phyloP scores from a whole-genome alignment of 2,113 vertebrate species.

The Spilogale gracilis region DNA sequence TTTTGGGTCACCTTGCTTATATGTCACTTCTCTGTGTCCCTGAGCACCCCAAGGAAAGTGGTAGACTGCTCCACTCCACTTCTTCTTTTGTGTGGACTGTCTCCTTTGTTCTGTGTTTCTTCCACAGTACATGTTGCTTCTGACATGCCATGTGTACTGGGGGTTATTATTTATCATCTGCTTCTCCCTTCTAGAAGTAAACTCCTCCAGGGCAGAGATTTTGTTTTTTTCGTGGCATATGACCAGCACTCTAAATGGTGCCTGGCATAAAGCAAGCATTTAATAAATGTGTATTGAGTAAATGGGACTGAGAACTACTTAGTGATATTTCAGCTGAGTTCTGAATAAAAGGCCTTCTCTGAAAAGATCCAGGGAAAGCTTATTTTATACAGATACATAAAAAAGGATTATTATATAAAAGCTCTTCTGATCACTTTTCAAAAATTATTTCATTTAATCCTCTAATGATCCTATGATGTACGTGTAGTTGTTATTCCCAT shows the following conservation, averaged over 20 bases:
- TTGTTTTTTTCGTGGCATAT: background rate
- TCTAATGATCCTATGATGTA: background rate
- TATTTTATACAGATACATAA: background rate
- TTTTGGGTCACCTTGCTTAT: background rate
- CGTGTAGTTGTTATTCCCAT: background rate
- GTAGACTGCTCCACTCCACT: fast-evolving
- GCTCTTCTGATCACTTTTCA: background rate
- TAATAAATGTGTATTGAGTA: background rate
- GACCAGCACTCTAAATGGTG: background rate
- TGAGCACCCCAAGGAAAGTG: fast-evolving
- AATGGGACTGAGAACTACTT: background rate
- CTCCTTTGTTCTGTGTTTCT: background rate
- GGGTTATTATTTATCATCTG: background rate
- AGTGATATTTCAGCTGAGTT: background rate
- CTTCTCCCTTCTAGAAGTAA: background rate
- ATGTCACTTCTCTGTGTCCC: background rate
- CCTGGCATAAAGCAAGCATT: background rate
- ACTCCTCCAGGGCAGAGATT: background rate
- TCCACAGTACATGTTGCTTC: background rate
- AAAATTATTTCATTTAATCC: conserved; percentile 6
- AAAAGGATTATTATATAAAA: background rate
- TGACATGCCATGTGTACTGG: background rate
- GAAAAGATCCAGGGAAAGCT: background rate
- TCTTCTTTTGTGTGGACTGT: fast-evolving
- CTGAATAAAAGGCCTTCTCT: background rate